Evolutionary conservation across 2,797 vertebrate genomes (phyloP), one percentile per base, ranked within the genome.

Genomic region (Notolabrus celidotus): DNA sequence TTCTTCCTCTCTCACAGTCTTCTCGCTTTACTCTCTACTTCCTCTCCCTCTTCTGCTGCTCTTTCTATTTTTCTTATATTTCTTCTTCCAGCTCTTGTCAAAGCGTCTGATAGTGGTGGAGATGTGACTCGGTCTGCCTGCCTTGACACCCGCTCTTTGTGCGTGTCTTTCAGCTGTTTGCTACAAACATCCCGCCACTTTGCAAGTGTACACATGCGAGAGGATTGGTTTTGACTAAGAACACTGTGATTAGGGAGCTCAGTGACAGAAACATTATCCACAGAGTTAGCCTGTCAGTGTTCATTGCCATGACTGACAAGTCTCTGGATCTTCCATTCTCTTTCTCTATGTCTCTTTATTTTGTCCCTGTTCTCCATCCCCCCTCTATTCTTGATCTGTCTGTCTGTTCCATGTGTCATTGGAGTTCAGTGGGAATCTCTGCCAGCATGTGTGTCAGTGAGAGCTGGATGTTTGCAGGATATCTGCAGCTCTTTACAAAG

Each of bases 201-300:
- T 89, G 81, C 64, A 7, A 72, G 64, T 16, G 50, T 55, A 79
- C 85, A 84, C 83, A 88, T 80, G 81, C 55, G 55, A 86, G 79
- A 68, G 85, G 90, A 88, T 86, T 85, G 87, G 89, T 92, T 92
- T 92, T 91, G 92, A 93, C 90, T 91, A 88, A 93, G 85, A 91
- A 89, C 91, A 91, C 86, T 89, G 82, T 92, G 93, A 94, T 94
- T 93, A 94, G 88, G 92, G 92, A 38, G 79, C 81, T 86, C 85
- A 76, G 79, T 91, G 93, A 93, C 91, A 91, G 88, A 91, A 92
- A 93, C 90, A 92, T 92, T 93, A 92, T 93, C 92, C 91, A 91
- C 85, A 87, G 85, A 89, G 85, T 80, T 79, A 67, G 77, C 84
- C 85, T 92, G 89, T 92, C 90, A 86, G 57, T 67, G 79, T 77